Conservation (phyloP, 2,113 vertebrate species). For the Notarius quadriscutis region DNA sequence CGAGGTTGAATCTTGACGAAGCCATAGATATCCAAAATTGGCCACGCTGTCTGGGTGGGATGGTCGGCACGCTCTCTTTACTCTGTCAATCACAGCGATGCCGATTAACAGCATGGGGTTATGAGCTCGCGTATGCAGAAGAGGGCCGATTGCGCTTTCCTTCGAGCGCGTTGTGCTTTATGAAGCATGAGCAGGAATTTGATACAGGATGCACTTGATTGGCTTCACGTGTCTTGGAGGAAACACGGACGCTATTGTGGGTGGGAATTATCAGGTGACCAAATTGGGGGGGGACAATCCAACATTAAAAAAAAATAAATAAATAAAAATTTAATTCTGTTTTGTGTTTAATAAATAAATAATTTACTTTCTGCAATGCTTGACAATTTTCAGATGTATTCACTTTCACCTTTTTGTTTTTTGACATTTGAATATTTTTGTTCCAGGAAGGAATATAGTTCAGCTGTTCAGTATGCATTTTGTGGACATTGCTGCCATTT, state of each 20-base stretch:
- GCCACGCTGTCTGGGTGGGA: too few species aligned
- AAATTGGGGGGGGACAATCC: background rate
- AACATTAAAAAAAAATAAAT: background rate
- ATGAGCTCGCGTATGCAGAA: background rate
- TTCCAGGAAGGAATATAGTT: background rate
- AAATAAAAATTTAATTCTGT: background rate
- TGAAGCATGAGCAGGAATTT: background rate
- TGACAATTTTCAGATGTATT: background rate
- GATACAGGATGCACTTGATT: background rate
- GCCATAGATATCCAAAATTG: background rate
- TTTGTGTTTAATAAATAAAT: background rate
- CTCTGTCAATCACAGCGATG: background rate
- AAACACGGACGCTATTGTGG: background rate
- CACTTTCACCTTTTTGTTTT: too few species aligned
- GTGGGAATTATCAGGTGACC: background rate
- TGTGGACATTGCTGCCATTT: background rate
- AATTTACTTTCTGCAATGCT: background rate
- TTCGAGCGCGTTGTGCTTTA: background rate
- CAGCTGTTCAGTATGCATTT: background rate
- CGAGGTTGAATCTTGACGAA: background rate
- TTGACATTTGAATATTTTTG: too few species aligned
- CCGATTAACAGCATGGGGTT: background rate
- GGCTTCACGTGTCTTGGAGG: background rate
- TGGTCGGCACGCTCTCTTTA: background rate
- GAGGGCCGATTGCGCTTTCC: background rate